phyloP scores from a whole-genome alignment of 53 echinoderm and acorn worm genomes.

The Patiria pectinifera region DNA sequence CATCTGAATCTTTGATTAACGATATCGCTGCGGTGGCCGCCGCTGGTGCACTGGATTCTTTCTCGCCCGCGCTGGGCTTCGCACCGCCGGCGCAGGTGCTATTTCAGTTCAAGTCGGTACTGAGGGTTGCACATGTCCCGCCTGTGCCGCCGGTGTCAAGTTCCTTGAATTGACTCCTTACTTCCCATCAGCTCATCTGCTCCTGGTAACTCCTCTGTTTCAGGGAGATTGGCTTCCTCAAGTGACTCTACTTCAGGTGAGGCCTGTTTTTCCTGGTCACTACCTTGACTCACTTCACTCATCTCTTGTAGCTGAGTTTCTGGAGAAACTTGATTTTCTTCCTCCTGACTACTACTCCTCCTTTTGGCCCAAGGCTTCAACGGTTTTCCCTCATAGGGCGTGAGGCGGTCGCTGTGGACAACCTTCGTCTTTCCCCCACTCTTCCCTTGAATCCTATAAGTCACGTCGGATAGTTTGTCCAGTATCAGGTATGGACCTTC shows the following conservation, averaged over 20 bases:
- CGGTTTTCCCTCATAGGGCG: neutral
- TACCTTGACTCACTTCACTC: neutral
- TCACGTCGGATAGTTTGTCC: conserved; percentile 29
- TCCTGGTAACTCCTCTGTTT: neutral
- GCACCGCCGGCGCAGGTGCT: neutral
- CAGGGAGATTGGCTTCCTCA: neutral
- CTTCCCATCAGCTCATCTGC: neutral
- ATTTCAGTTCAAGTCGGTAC: neutral
- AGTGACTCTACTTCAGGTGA: neutral
- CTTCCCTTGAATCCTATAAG: conserved; percentile 13
- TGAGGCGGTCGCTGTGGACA: conserved; percentile 14
- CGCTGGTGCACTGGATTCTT: neutral
- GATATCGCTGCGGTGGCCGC: neutral
- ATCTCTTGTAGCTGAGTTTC: neutral
- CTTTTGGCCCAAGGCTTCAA: neutral
- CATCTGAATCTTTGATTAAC: neutral
- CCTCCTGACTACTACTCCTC: neutral
- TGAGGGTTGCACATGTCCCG: neutral
- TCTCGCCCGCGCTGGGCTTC: neutral
- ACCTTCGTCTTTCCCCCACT: conserved; percentile 3
- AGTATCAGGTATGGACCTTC: conserved; percentile 35
- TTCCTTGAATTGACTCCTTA: neutral
- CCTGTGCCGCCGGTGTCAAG: neutral
- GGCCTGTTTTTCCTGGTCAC: neutral
- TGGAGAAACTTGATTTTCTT: neutral